Base-by-base conservation (phyloP, 1,140 invertebrate species). In the Batillaria attramentaria region DNA sequence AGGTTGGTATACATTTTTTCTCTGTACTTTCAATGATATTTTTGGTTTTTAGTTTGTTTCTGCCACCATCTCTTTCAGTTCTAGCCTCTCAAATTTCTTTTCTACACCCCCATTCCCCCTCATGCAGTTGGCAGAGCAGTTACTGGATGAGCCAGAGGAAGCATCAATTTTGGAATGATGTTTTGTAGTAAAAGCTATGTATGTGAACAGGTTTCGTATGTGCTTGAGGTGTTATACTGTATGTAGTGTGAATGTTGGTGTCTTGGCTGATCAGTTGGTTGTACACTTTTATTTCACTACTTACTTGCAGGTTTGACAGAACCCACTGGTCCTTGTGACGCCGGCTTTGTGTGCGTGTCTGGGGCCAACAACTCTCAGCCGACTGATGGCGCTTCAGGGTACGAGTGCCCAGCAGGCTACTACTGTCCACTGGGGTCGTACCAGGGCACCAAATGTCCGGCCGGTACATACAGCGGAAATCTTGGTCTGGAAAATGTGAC, bases 391-490 rank as follows among this genome's bases (percentile, higher is more conserved):
- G 68, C 74, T 18, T 87, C 84, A 18, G 89, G 89, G 24, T 87
- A 87, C 57, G 77, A 83, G 35, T 90, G 89, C 79, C 84, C 77
- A 39, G 81, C 82, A 8, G 89, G 89, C 24, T 82, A 85, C 66
- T 90, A 87, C 78, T 90, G 89, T 72, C 87, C 85, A 33, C 68
- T 62, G 75, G 88, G 88, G 24, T 89, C 89, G 28, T 73, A 79
- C 72, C 85, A 87, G 69, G 87, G 86, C n/a, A 85, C 81, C 70
- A 86, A 85, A 35, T 90, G 89, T 82, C 89, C 89, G 2, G 70
- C 73, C 28, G 87, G 88, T 39, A 88, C 88, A 1, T 90, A 85
- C 78, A 88, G 87, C 60, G 84, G 85, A 60, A 65, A 31, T 1
- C 78, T 82, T 4, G 87, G 87, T 2, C 81, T 89, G 33, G 81